Evolutionary conservation across 2,888 invertebrate species (phyloP), one percentile per base, ranked within the genome.

Genomic region (Drymonia ruficornis): DNA sequence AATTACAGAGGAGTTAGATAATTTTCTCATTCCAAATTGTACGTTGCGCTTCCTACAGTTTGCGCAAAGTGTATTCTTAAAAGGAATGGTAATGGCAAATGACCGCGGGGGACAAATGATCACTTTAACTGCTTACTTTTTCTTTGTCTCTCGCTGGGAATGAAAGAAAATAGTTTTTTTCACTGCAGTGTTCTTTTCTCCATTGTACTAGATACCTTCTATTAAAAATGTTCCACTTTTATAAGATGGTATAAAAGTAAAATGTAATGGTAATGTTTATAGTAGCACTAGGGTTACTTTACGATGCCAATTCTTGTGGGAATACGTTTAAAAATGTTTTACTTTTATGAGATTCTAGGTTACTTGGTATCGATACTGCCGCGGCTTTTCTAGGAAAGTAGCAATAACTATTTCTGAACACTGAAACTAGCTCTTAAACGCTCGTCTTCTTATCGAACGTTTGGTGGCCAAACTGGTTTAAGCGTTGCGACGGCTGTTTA

Each of bases 1-100:
- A 85, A 86, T 82, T 80, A 74, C 71, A 65, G 69, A 66, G 61
- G 63, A 66, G 74, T 67, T 68, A 64, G 64, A 56, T 66, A 49
- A 62, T 70, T 79, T 82, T 78, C 53, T 66, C 61, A 58, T 65
- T 69, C 63, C 47, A 80, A 76, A 81, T 82, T 81, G 67, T 63
- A 71, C 53, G 71, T 65, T 72, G 38, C 49, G 51, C 18, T 49
- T 52, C 58, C 45, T 52, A 53, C 50, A 52, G 62, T 52, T 55
- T 19, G 48, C 54, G 50, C 34, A 36, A 42, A 12, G 50, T 49
- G 54, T 52, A 50, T 68, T 65, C 52, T 49, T 49, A 38, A 51
- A 56, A 43, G 28, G 49, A 49, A 54, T 29, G 48, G 31, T 43
- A 48, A 48, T 43, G 42, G 53, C 34, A 51, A 63, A 70, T 56